Conservation (phyloP, 2,888 invertebrate species). For the Stenchaetothrips biformis region DNA sequence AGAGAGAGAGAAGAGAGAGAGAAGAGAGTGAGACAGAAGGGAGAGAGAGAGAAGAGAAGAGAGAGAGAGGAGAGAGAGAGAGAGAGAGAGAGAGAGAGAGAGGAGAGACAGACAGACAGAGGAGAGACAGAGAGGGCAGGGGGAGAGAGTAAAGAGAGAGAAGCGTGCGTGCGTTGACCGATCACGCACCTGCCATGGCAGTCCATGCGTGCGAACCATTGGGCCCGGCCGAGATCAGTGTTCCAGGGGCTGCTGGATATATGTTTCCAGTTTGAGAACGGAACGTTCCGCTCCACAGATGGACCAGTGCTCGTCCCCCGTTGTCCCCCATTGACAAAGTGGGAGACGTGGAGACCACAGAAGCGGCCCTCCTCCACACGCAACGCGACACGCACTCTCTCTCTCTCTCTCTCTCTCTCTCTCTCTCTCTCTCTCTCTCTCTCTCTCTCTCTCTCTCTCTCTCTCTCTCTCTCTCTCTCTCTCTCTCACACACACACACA, state of each 20-base stretch:
- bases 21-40: conserved; percentile 37
- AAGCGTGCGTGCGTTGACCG: too few species aligned
- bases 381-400: too few species aligned
- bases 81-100: conserved; percentile 17
- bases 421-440: conserved; percentile 34
- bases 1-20: conserved; percentile 38
- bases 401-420: conserved; percentile 35
- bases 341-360: conserved; percentile 27
- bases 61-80: conserved; percentile 33
- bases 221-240: too few species aligned
- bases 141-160: too few species aligned
- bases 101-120: not conserved
- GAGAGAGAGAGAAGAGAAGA: not conserved
- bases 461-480: conserved; percentile 29
- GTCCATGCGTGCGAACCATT: too few species aligned
- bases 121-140: too few species aligned
- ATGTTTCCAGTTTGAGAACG: too few species aligned
- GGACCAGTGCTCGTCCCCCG: too few species aligned
- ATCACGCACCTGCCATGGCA: too few species aligned
- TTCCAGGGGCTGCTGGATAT: too few species aligned
- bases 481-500: too few species aligned
- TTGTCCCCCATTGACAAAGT: not conserved
- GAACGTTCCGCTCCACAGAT: too few species aligned
- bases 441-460: conserved; percentile 30
- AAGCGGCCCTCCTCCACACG: not conserved